Base-by-base conservation (phyloP, 53 echinoderm and acorn worm species). In the Mesocentrotus franciscanus region DNA sequence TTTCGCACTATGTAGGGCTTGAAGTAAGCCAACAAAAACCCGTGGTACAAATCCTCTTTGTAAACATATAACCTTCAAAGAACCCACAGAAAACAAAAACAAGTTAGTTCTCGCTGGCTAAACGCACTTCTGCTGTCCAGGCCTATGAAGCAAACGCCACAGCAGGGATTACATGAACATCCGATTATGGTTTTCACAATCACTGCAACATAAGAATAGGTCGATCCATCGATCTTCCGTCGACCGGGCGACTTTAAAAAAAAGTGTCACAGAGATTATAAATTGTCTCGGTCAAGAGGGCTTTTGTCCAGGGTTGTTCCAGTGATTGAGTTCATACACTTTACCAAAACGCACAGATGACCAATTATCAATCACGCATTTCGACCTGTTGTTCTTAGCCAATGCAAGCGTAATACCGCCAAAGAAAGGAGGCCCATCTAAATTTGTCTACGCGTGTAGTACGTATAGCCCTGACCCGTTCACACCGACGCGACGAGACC, bases 291-390 rank as follows among this genome's bases (percentile, higher is more conserved):
- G 76, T 76, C 11, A 76, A 30, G 15, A 33, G 76, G 33, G 33
- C 15, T 64, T 18, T 64, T 36, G 29, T 81, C 81, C 81, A 42
- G 42, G 81, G 42, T 81, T 81, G 39, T 79, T 79, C 29, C 0
- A 74, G 42, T 20, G 81, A 81, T 36, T 16, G 22, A 17, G 22
- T 39, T 17, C 36, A 42, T 39, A 79, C 18, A 7, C 76, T 42
- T 6, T 8, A 42, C 81, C 81, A 42, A 0, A 39, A 18, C 29
- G 36, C 36, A 81, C 39, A 42, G 81, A 81, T 81, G 81, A 81
- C 42, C 81, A 81, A 49, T 81, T 35, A 81, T 42, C 81, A 81
- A 42, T 81, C 81, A 81, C 42, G 81, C 81, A 42, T 81, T 39
- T 42, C 42, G 8, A 16, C 81, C 36, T 39, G 20, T 30, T 79